These are phyloP conservation scores for Tiliacea aurago DNA, from an alignment of 2,888 invertebrate species.

Conservation along the genomic window DNA sequence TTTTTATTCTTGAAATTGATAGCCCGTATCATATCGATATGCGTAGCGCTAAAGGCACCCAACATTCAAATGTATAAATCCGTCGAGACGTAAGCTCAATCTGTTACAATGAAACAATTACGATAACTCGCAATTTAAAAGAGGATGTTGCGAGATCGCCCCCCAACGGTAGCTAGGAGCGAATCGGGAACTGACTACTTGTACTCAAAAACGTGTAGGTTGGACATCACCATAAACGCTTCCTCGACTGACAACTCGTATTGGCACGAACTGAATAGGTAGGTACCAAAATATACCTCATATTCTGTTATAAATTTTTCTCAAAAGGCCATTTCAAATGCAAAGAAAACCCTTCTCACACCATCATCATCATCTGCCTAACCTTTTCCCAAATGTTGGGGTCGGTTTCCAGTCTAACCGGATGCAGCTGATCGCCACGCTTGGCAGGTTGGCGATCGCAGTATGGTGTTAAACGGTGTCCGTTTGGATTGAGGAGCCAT, in stretches of 20 bases:
- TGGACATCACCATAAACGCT: slow-evolving; percentile 47
- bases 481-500: too few relatives aligned
- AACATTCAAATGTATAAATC: slow-evolving; percentile 75
- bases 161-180: slow-evolving; percentile 79
- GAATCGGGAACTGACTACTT: slow-evolving; percentile 81
- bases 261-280: not conserved
- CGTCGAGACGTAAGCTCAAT: slow-evolving; percentile 81
- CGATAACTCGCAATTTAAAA: slow-evolving; percentile 90
- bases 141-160: slow-evolving; percentile 90
- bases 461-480: too few relatives aligned
- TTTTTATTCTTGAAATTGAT: slow-evolving; percentile 43
- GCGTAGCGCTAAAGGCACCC: slow-evolving; percentile 73
- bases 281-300: not conserved
- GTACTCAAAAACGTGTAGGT: slow-evolving; percentile 56
- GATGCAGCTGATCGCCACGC: too few relatives aligned
- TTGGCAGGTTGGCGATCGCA: too few relatives aligned
- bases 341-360: too few relatives aligned
- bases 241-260: slow-evolving; percentile 25
- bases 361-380: too few relatives aligned
- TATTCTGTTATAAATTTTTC: not conserved
- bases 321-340: too few relatives aligned
- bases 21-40: slow-evolving; percentile 54
- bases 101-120: slow-evolving; percentile 90
- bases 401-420: too few relatives aligned
- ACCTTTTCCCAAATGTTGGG: too few relatives aligned